A percentile compares a stretch with the other conserved stretches of the same genome.
These are phyloP conservation scores for Anisognathus igniventris DNA, from an alignment of 2,797 vertebrate genomes.

Conservation along the genomic window DNA sequence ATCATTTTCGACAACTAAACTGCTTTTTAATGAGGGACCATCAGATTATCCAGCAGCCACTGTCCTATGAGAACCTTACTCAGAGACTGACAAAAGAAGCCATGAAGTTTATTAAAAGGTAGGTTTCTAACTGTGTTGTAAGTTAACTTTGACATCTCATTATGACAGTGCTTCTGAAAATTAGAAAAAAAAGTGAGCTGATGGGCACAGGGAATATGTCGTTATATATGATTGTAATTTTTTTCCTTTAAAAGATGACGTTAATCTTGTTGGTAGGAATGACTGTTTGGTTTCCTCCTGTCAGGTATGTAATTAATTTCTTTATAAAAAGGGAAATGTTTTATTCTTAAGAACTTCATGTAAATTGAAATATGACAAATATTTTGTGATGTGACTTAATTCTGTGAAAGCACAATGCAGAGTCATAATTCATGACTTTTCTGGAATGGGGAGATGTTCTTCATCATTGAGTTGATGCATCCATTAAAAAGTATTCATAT, in stretches of 20 bases:
- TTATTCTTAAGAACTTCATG: neutral
- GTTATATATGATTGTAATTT: fast-evolving
- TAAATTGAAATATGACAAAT: neutral
- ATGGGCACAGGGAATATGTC: neutral
- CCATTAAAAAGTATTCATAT: neutral
- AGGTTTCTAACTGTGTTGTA: neutral
- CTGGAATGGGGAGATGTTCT: neutral
- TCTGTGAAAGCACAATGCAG: neutral
- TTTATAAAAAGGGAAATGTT: neutral
- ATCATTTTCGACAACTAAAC: slow-evolving; percentile 78
- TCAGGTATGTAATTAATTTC: neutral
- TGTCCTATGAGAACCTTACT: slow-evolving; percentile 80
- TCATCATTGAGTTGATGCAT: neutral
- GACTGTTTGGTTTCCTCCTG: neutral
- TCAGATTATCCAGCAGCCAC: slow-evolving; percentile 82
- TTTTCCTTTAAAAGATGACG: neutral
- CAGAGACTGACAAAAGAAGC: slow-evolving; percentile 83
- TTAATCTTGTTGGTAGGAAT: neutral
- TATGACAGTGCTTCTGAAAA: neutral
- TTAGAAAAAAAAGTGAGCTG: neutral
- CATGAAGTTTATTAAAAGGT: slow-evolving; percentile 79
- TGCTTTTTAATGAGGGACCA: slow-evolving; percentile 85
- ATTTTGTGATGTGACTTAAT: neutral
- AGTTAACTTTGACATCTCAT: neutral
- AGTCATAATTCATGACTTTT: neutral